Conservation (phyloP, 2,113 vertebrate genomes). For the Trochalopteron elliotii region DNA sequence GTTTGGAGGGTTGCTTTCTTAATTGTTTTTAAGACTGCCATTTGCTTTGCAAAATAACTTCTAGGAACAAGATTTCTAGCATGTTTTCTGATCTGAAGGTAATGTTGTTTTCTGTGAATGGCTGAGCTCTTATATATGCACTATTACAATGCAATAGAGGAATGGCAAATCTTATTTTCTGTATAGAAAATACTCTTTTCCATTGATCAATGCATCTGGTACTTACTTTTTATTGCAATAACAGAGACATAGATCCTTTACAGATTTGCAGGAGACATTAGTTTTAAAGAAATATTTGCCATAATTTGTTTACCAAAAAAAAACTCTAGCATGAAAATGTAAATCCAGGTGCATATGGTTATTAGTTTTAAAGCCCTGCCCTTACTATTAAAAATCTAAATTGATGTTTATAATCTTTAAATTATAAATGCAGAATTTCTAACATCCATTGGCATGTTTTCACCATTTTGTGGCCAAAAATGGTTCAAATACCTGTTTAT, state of each 20-base stretch:
- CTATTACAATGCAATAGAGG: background rate
- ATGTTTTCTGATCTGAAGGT: background rate
- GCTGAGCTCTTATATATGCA: background rate
- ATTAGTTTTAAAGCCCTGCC: background rate
- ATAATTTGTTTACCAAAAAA: background rate
- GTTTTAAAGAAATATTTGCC: background rate
- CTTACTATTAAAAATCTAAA: background rate
- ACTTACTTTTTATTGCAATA: background rate
- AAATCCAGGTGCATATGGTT: background rate
- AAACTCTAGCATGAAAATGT: background rate
- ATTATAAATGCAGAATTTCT: background rate
- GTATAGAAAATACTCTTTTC: background rate
- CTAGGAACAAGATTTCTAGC: background rate
- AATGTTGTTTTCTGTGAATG: background rate
- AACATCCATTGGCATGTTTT: background rate
- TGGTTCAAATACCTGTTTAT: background rate
- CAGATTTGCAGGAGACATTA: background rate
- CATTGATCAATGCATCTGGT: background rate
- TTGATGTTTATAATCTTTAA: background rate
- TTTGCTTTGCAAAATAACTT: background rate
- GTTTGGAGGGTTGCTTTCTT: background rate
- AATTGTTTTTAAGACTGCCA: background rate
- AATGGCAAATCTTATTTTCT: background rate
- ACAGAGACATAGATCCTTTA: background rate
- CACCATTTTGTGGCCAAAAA: background rate